Percentiles rank a stretch among this genome's conserved stretches.
Conservation (phyloP, 1,140 invertebrate species). For the Arion vulgaris region DNA sequence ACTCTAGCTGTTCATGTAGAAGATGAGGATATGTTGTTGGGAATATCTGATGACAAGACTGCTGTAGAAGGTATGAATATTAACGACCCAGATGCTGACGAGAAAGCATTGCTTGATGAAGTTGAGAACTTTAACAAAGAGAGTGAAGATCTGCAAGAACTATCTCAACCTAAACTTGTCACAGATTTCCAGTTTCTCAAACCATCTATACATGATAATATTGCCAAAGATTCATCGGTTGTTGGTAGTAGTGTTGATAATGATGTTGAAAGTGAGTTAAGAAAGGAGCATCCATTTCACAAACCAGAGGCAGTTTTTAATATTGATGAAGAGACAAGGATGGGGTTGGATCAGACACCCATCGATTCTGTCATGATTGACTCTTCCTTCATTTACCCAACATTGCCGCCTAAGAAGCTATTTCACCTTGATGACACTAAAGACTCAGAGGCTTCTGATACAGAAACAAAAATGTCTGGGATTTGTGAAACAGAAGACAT, state of each 20-base stretch:
- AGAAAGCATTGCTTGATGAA: conserved; percentile 13
- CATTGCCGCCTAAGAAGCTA: conserved; percentile 32
- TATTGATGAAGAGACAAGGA: conserved; percentile 47
- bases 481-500: conserved; percentile 33
- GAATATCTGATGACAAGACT: not conserved
- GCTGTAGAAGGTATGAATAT: not conserved
- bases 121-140: not conserved
- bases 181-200: conserved; percentile 25
- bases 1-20: not conserved
- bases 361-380: not conserved
- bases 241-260: not conserved
- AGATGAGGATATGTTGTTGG: not conserved
- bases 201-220: not conserved
- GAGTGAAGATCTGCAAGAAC: not conserved
- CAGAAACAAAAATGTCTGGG: conserved; percentile 33
- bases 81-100: not conserved
- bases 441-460: conserved; percentile 34
- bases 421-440: conserved; percentile 34
- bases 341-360: conserved; percentile 41
- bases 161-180: not conserved
- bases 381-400: conserved; percentile 2
- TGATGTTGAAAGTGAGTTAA: conserved; percentile 26
- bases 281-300: not conserved
- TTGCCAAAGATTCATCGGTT: not conserved
- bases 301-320: conserved; percentile 41